A percentile compares a stretch with the other conserved stretches of the same genome.
Conservation (phyloP, 2,888 invertebrate species). For the Ornithoptera priamus region DNA sequence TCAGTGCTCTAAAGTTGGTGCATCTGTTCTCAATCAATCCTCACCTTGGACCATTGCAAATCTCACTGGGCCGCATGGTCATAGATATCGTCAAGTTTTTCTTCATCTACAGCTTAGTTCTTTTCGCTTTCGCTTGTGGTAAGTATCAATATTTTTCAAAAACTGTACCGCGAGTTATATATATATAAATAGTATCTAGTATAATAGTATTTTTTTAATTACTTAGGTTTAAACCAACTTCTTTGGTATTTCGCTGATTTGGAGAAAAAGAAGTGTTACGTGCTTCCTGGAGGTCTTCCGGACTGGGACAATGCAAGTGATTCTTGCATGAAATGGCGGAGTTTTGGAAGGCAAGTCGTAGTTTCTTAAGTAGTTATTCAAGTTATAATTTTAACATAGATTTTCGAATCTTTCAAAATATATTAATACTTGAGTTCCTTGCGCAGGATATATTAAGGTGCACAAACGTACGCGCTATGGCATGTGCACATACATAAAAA, state of each 20-base stretch:
- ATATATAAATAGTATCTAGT: no score
- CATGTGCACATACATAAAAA: no score
- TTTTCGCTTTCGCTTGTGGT: constrained; percentile 96
- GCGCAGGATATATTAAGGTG: no score
- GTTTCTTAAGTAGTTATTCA: no score
- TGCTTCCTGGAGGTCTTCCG: constrained; percentile 83
- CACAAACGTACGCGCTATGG: no score
- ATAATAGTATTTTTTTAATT: no score
- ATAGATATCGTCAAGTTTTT: constrained; percentile 96
- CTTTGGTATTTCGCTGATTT: constrained; percentile 96
- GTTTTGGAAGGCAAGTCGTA: constrained; percentile 87
- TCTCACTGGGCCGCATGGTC: constrained; percentile 93
- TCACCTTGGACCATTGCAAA: constrained; percentile 94
- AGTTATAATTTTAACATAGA: no score
- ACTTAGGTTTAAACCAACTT: constrained; percentile 88
- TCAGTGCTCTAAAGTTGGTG: constrained; percentile 92
- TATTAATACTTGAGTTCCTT: no score
- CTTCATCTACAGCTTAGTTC: constrained; percentile 91
- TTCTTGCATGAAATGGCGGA: constrained; percentile 91
- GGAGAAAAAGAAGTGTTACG: constrained; percentile 89
- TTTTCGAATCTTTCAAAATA: no score
- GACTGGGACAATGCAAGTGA: constrained; percentile 89
- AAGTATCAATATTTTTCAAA: constrained; percentile 46
- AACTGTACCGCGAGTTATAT: no score
- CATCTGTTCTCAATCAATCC: constrained; percentile 96